Evolutionary conservation across 2,888 invertebrate genomes (phyloP), one percentile per base, ranked within the genome.

Genomic region (Holacanthella duospinosa): DNA sequence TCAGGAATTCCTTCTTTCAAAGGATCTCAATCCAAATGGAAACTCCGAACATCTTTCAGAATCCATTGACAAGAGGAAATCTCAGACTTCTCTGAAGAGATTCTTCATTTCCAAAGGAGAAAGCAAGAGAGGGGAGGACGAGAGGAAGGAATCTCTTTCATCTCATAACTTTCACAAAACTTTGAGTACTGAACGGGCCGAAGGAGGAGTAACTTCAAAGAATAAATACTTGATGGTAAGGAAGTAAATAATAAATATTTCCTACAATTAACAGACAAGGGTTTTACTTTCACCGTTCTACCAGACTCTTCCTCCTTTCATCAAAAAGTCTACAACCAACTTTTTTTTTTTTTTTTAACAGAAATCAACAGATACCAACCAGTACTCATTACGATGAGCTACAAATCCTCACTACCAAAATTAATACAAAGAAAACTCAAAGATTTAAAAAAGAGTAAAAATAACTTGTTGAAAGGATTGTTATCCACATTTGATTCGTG

Each of bases 1-100:
- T 43, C 36, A 36, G 6, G 55, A 53, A 56, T 55, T 36, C 26
- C 59, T 25, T 55, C 56, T 62, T 63, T 44, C 48, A 59, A 4
- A 29, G 59, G n/a, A 24, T n/a, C 36, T 16, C 36, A 6, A 36
- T 36, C 36, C 36, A 16, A 16, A 36, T 44, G 53, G 61, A 64
- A 61, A 28, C 12, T 48, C 48, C 36, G 16, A n/a, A n/a, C n/a
- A n/a, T n/a, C 16, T 36, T 36, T 36, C 16, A 16, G 36, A 48
- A 48, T 48, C 21, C 48, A 48, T 48, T 48, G 48, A 48, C 48
- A 48, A 48, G 48, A 21, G 48, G 48, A 21, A 48, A 48, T n/a
- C 48, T 9, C 19, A 48, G 48, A 21, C 4, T 25, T 44, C 26
- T 16, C 44, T 43, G 19, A 24, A n/a, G 6, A 36, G 9, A 16